Evolutionary conservation across 2,797 vertebrate species (phyloP).

Genomic region (Centropyge bicolor): DNA sequence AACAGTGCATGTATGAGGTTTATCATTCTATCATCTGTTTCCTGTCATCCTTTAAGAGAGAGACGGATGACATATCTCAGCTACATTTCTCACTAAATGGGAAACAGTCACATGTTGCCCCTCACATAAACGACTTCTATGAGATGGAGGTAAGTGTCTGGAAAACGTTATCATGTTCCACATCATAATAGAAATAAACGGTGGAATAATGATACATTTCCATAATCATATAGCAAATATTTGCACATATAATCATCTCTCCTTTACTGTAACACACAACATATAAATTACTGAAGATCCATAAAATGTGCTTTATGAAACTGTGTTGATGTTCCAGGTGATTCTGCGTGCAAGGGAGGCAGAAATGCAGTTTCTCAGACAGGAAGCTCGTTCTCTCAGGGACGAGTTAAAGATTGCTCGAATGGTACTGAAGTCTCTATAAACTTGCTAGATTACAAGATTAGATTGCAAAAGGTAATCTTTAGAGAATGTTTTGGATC

Average conservation of each 20-base stretch:
- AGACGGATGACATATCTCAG: slow-evolving; percentile 88
- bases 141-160: slow-evolving; percentile 88
- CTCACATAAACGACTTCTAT: slow-evolving; percentile 88
- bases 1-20: not conserved
- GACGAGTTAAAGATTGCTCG: slow-evolving; percentile 91
- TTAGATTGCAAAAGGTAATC: too few relatives aligned
- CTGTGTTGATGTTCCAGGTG: slow-evolving; percentile 81
- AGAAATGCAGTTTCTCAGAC: slow-evolving; percentile 94
- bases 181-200: not conserved
- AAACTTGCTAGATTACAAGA: not conserved
- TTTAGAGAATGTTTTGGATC: not conserved
- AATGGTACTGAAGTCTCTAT: slow-evolving; percentile 82
- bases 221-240: not conserved
- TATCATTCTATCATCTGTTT: too few relatives aligned
- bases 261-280: not conserved
- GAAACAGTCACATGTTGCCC: slow-evolving; percentile 81
- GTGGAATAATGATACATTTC: not conserved
- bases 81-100: slow-evolving; percentile 85
- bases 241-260: not conserved
- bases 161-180: not conserved
- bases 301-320: not conserved
- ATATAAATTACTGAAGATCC: not conserved
- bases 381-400: slow-evolving; percentile 92
- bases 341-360: slow-evolving; percentile 92
- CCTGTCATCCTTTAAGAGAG: slow-evolving; percentile 66